Evolutionary conservation across 1,140 invertebrate species (phyloP).

Genomic region (Drosophila malerkotliana): DNA sequence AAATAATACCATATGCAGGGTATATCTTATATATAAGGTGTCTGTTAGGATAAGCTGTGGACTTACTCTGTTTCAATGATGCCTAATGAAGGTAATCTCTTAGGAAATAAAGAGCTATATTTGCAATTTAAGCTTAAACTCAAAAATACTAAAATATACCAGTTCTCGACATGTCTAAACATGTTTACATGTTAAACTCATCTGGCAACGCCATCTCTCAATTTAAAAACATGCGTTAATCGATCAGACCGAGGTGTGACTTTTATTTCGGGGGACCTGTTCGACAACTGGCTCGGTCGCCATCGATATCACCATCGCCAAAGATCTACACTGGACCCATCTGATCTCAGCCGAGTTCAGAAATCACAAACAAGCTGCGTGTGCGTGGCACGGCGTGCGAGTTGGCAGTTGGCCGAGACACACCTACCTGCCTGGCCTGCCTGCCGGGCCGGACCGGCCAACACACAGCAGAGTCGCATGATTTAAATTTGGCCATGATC

Average conservation of each 20-base stretch:
- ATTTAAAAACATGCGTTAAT: conserved; percentile 67
- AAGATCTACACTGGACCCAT: conserved; percentile 33
- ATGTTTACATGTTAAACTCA: conserved; percentile 10
- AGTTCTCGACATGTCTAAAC: no score
- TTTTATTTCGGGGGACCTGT: conserved; percentile 53
- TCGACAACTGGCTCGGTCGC: conserved; percentile 38
- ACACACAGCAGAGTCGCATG: conserved; percentile 4
- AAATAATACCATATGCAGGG: no score
- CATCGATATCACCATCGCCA: conserved; percentile 3
- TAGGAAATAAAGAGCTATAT: no score
- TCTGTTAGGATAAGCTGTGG: no score
- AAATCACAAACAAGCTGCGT: conserved; percentile 42
- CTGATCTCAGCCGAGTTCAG: conserved; percentile 7
- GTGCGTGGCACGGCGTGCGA: conserved; percentile 58
- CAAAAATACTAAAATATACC: no score
- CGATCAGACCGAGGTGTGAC: conserved; percentile 35
- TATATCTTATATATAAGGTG: no score
- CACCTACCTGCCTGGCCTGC: conserved; percentile 60
- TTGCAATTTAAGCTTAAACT: no score
- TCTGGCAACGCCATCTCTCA: conserved; percentile 33
- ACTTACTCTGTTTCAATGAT: no score
- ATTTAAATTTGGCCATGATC: conserved; percentile 76
- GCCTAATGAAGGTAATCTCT: no score
- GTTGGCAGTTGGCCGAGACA: conserved; percentile 67
- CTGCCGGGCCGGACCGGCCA: no score